Base-by-base conservation (phyloP, 2,113 vertebrate species). In the Centropus unirufus region DNA sequence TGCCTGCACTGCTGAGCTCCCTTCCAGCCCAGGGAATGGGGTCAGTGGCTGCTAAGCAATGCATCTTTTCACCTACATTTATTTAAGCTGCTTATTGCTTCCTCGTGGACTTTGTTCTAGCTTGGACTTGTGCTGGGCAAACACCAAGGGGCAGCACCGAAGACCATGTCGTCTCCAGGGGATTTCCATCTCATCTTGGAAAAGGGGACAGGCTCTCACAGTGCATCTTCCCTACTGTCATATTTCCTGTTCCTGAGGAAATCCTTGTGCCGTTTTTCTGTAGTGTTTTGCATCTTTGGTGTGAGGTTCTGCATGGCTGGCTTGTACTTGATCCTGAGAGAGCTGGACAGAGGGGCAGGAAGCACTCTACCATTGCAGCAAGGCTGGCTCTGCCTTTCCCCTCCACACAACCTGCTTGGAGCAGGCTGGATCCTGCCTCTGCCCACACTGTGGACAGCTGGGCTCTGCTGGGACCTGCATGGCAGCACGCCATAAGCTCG, bases 1-100 rank as follows among this genome's bases (percentile, higher is more conserved):
- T 2, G 3, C 61, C 61, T 0, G 0, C 26, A 36, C 59, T 32
- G 30, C 9, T 0, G 0, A 62, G 16, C 32, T 57, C 54, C 66
- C 49, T 36, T 64, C 59, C 36, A 8, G 74, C 0, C 0, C 32
- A 13, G 54, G 61, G 49, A 59, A 52, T n/a, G n/a, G 61, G 32
- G 4, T 63, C 12, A 8, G 14, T 44, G 67, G 18, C 83, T 93
- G 79, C 72, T 63, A 52, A 75, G 36, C 75, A 64, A 52, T 40
- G 27, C 62, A 21, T 47, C 30, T 30, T 52, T 82, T 36, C 22
- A 6, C 47, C 27, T 58, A 12, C 3, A 0, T 57, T 32, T n/a
- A 57, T 57, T 40, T 52, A 32, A 85, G 40, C 20, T 2, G 1
- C 40, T 8, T 68, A 10, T 3, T 80, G 20, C 34, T 89, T 66